Conservation (phyloP, 2,113 vertebrate species). For the Macrotis lagotis region DNA sequence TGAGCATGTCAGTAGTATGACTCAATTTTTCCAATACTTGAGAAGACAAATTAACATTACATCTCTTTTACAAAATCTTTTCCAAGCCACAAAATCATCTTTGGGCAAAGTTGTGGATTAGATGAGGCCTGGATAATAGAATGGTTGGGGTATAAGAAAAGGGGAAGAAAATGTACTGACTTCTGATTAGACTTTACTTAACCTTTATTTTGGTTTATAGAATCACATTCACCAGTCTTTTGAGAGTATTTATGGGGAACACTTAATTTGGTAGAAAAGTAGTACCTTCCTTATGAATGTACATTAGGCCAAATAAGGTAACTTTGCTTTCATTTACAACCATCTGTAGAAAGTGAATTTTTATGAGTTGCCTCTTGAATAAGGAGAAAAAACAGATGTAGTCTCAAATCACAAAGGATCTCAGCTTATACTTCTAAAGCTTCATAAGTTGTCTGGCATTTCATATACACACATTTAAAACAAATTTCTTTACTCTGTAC, state of each 20-base stretch:
- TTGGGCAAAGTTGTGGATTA: constrained; percentile 5
- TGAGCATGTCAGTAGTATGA: constrained; percentile 1
- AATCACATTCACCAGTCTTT: constrained; percentile 36
- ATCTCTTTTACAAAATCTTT: constrained; percentile 31
- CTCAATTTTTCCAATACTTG: constrained; percentile 22
- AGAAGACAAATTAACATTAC: constrained; percentile 17
- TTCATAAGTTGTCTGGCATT: constrained; percentile 62
- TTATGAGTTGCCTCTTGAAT: constrained; percentile 46
- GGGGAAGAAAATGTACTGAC: not conserved
- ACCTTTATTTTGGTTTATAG: constrained; percentile 37
- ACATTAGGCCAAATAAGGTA: constrained; percentile 66
- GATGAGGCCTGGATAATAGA: not conserved
- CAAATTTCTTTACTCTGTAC: constrained; percentile 61
- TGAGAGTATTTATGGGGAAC: constrained; percentile 51
- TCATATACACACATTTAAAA: constrained; percentile 72
- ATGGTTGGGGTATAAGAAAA: not conserved
- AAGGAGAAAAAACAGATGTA: constrained; percentile 56
- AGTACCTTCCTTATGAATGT: constrained; percentile 61
- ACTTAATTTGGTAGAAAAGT: constrained; percentile 60
- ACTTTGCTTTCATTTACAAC: constrained; percentile 36
- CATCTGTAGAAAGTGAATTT: constrained; percentile 62
- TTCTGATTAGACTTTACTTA: constrained; percentile 15
- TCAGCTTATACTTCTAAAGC: constrained; percentile 39
- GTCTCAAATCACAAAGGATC: not conserved
- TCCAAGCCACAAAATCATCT: constrained; percentile 12